These are phyloP conservation scores for Ceramica pisi DNA, from an alignment of 2,888 invertebrate species.

Conservation along the genomic window DNA sequence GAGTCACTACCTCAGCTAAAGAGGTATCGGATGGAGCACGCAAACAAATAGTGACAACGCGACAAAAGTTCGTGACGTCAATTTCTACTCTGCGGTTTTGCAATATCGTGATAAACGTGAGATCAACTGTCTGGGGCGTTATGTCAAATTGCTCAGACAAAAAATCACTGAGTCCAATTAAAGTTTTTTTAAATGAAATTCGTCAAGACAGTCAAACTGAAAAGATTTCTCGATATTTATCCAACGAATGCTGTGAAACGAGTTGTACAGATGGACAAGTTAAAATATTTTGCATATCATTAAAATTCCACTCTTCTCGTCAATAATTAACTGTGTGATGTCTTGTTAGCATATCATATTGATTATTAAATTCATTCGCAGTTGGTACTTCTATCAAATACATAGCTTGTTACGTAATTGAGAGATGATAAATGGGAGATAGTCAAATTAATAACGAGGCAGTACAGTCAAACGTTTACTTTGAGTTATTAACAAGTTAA, in stretches of 20 bases:
- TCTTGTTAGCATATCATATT: conserved; percentile 51
- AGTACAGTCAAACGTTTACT: conserved; percentile 32
- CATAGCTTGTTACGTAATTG: conserved; percentile 55
- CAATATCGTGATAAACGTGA: conserved; percentile 61
- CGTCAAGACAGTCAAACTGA: not conserved
- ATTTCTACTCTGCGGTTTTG: conserved; percentile 69
- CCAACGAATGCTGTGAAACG: conserved; percentile 36
- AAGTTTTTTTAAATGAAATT: conserved; percentile 36
- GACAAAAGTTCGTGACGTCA: conserved; percentile 68
- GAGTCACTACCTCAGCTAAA: conserved; percentile 68
- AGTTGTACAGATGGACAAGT: conserved; percentile 30
- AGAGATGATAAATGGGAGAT: conserved; percentile 56
- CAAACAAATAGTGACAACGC: conserved; percentile 65
- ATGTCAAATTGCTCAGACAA: conserved; percentile 23
- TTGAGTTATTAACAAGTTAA: conserved; percentile 41
- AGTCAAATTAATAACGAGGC: conserved; percentile 48
- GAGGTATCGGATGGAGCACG: conserved; percentile 72
- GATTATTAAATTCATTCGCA: conserved; percentile 42
- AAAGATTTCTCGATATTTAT: conserved; percentile 27
- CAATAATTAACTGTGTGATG: conserved; percentile 49
- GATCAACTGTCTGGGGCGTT: conserved; percentile 37
- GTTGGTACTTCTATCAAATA: conserved; percentile 44
- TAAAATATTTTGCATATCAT: conserved; percentile 50
- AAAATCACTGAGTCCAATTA: conserved; percentile 4
- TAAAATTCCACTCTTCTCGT: conserved; percentile 55